Evolutionary conservation across 2,888 invertebrate genomes (phyloP).

Genomic region (Amphipyra berbera): DNA sequence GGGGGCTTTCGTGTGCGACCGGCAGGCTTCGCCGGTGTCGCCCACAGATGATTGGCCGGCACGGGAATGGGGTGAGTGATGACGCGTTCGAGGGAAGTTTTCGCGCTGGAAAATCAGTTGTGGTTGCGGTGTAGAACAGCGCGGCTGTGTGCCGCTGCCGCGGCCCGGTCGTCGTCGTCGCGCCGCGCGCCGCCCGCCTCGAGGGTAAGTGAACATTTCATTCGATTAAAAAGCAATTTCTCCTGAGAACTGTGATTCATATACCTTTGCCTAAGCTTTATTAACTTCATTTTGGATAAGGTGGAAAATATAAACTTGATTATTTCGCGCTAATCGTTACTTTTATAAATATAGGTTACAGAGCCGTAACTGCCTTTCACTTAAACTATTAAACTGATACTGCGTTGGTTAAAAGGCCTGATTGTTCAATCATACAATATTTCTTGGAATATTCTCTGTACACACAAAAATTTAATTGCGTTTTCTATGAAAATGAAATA

Average conservation of each 20-base stretch:
- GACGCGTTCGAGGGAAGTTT: slow-evolving; percentile 88
- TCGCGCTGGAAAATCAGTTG: slow-evolving; percentile 87
- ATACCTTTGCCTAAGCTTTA: slow-evolving; percentile 58
- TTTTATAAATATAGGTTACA: slow-evolving; percentile 37
- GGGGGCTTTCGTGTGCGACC: slow-evolving; percentile 75
- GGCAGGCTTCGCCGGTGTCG: slow-evolving; percentile 72
- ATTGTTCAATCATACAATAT: slow-evolving; percentile 2
- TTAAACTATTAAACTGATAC: slow-evolving; percentile 38
- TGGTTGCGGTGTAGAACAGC: slow-evolving; percentile 79
- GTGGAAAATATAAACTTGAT: slow-evolving; percentile 46
- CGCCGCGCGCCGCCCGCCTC: slow-evolving; percentile 73
- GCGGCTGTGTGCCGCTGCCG: slow-evolving; percentile 80
- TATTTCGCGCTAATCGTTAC: slow-evolving; percentile 27
- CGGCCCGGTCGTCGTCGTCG: slow-evolving; percentile 66
- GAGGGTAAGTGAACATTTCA: slow-evolving; percentile 86
- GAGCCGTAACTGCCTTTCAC: slow-evolving; percentile 20
- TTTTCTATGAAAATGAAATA: slow-evolving; percentile 28
- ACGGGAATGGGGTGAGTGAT: slow-evolving; percentile 83
- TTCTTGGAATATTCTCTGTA: not conserved
- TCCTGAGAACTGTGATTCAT: slow-evolving; percentile 74
- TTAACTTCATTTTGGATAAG: slow-evolving; percentile 60
- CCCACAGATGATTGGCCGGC: slow-evolving; percentile 76
- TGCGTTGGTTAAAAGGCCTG: slow-evolving; percentile 19
- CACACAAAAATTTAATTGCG: slow-evolving; percentile 35
- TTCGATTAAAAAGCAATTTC: slow-evolving; percentile 89